phyloP scores from a whole-genome alignment of 2,797 vertebrate genomes.

The Hippopotamyrus pictus region DNA sequence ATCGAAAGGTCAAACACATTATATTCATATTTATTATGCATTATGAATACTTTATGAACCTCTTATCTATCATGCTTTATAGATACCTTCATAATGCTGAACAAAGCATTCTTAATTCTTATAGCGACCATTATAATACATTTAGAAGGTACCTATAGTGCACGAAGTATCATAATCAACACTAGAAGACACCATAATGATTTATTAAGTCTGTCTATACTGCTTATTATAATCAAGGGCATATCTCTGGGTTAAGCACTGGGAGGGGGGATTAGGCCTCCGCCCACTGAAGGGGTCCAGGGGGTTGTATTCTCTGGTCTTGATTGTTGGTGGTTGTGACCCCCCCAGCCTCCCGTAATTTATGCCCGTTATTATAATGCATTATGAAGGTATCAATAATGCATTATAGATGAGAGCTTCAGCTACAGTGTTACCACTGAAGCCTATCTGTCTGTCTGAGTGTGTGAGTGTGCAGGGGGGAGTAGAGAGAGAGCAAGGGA shows the following conservation, averaged over 20 bases:
- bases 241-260: not conserved
- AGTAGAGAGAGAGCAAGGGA: not conserved
- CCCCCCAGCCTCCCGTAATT: not conserved
- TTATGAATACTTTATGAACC: not conserved
- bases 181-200: not conserved
- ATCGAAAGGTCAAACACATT: not conserved
- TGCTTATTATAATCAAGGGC: not conserved
- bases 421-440: not conserved
- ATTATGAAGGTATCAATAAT: not conserved
- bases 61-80: not conserved
- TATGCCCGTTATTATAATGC: not conserved
- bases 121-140: not conserved
- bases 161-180: not conserved
- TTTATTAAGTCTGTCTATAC: not conserved
- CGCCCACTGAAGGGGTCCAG: not conserved
- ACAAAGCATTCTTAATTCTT: not conserved
- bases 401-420: not conserved
- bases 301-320: not conserved
- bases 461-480: not conserved
- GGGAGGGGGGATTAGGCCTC: not conserved
- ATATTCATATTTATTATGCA: not conserved
- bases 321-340: not conserved
- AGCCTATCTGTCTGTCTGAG: not conserved
- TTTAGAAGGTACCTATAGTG: not conserved
- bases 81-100: not conserved